Conservation (phyloP, 2,888 invertebrate genomes). For the Baccha elongata region DNA sequence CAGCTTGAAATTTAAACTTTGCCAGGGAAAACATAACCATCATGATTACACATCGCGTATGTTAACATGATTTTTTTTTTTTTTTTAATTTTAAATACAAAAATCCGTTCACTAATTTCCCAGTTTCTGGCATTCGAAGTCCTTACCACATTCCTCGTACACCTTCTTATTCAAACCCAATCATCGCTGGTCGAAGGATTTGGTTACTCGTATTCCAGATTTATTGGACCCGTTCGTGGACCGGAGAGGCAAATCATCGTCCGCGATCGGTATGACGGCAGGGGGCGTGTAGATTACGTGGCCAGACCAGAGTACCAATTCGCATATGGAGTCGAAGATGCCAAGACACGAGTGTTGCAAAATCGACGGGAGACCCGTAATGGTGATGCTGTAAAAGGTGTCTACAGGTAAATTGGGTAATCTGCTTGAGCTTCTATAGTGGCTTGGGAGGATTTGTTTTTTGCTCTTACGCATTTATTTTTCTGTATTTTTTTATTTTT, state of each 20-base stretch:
- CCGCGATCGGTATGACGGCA: constrained; percentile 79
- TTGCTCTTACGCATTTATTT: constrained; percentile 20
- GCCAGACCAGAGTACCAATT: constrained; percentile 90
- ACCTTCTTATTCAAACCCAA: constrained; percentile 49
- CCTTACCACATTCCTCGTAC: constrained; percentile 75
- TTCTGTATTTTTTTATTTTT: constrained; percentile 16
- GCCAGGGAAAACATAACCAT: constrained; percentile 15
- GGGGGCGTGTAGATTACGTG: constrained; percentile 87
- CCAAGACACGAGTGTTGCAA: constrained; percentile 88
- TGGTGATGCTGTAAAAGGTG: constrained; percentile 88
- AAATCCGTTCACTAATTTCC: constrained; percentile 55
- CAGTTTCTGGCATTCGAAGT: constrained; percentile 75
- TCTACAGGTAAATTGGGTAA: constrained; percentile 84
- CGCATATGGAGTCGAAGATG: constrained; percentile 90
- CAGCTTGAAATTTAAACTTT: constrained; percentile 34
- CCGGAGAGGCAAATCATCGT: constrained; percentile 81
- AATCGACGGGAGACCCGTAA: constrained; percentile 88
- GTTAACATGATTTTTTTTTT: constrained; percentile 32
- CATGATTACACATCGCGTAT: constrained; percentile 54
- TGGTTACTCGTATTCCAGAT: constrained; percentile 88
- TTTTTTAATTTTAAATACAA: constrained; percentile 5
- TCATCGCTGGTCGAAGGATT: constrained; percentile 77
- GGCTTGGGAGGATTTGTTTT: constrained; percentile 36
- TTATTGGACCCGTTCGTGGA: constrained; percentile 89
- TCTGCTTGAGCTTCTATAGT: constrained; percentile 42